These are phyloP conservation scores for Eidolon dupreanum DNA, from an alignment of 2,797 vertebrate genomes.

Conservation along the genomic window DNA sequence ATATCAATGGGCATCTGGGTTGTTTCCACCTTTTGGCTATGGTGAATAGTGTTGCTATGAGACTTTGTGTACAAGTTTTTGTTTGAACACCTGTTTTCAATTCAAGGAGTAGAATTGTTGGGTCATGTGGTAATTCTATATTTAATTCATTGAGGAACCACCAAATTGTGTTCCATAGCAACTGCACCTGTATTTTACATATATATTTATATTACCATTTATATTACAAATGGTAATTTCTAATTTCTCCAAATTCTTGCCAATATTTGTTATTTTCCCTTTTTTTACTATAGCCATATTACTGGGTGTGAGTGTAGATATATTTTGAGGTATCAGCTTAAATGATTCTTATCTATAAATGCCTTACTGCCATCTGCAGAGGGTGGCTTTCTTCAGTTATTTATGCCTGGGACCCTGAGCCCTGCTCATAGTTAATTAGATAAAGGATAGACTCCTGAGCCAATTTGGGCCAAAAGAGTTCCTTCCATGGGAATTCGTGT, in stretches of 20 bases:
- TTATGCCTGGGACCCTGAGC: neutral
- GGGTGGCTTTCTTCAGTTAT: neutral
- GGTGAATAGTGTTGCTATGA: neutral
- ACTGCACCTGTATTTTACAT: neutral
- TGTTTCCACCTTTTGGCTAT: neutral
- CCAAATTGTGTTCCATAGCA: neutral
- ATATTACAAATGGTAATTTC: neutral
- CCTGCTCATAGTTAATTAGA: neutral
- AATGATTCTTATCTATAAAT: neutral
- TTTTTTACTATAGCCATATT: neutral
- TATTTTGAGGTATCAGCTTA: slow-evolving; percentile 23
- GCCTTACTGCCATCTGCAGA: neutral
- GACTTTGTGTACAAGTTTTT: neutral
- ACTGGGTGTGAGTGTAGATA: neutral
- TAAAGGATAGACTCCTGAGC: neutral
- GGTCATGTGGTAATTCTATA: neutral
- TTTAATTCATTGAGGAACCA: slow-evolving; percentile 25
- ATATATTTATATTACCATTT: neutral
- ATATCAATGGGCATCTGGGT: neutral
- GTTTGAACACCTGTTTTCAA: neutral
- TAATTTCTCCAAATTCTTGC: slow-evolving; percentile 43
- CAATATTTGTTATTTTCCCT: slow-evolving; percentile 42
- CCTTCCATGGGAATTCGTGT: neutral
- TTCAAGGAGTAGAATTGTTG: neutral
- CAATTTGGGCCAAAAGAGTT: neutral